phyloP scores from a whole-genome alignment of 2,113 vertebrate species.

The Mesocricetus auratus region DNA sequence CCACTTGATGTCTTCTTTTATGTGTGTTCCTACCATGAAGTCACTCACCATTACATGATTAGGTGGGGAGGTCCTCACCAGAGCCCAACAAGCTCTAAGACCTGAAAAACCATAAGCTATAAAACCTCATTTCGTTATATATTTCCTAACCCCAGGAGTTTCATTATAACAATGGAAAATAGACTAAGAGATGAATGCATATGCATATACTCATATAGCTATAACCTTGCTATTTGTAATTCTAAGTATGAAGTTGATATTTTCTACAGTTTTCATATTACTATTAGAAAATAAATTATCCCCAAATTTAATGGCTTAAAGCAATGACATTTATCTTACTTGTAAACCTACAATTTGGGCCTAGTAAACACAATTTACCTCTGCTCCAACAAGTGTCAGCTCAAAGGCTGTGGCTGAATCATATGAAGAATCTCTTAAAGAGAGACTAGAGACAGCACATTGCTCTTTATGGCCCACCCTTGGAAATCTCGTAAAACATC shows the following conservation, averaged over 20 bases:
- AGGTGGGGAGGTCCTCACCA: neutral
- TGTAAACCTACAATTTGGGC: neutral
- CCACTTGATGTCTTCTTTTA: neutral
- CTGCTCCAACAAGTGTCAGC: neutral
- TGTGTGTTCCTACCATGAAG: neutral
- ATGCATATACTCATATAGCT: neutral
- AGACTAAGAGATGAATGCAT: neutral
- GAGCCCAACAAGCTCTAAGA: neutral
- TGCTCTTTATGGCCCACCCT: neutral
- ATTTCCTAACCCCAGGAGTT: neutral
- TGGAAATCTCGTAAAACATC: neutral
- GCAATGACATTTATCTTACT: constrained; percentile 25
- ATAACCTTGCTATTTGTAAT: neutral
- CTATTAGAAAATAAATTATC: neutral
- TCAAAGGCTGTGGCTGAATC: neutral
- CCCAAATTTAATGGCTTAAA: neutral
- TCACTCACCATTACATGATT: neutral
- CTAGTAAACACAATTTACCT: neutral
- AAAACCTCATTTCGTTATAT: neutral
- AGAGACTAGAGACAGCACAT: neutral
- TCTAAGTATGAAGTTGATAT: neutral
- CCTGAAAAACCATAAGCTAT: neutral
- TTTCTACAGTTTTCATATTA: constrained; percentile 19
- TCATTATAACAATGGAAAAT: neutral
- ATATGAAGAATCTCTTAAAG: neutral